These are phyloP conservation scores for Ptyas mucosa DNA, from an alignment of 2,113 vertebrate species.

Conservation along the genomic window DNA sequence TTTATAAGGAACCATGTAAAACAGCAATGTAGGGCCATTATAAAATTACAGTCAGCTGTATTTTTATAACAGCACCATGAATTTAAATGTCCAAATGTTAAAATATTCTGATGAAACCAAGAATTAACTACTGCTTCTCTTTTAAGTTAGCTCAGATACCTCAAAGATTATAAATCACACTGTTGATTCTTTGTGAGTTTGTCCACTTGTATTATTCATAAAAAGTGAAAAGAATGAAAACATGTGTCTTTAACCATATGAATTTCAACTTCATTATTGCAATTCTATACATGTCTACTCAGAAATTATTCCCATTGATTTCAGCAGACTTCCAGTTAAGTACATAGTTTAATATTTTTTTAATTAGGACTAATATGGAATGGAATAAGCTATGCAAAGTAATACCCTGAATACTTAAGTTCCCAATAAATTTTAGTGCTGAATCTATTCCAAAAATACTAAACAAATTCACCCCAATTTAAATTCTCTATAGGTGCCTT, in stretches of 20 bases:
- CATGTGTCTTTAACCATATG: not conserved
- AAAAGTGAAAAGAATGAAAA: not conserved
- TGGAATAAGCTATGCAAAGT: not conserved
- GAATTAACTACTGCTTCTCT: not conserved
- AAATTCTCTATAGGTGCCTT: slow-evolving; percentile 28
- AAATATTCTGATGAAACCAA: not conserved
- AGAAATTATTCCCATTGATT: not conserved
- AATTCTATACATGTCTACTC: not conserved
- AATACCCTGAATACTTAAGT: not conserved
- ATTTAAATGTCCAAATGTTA: not conserved
- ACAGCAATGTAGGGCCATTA: not conserved
- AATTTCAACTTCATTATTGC: not conserved
- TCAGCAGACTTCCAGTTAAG: not conserved
- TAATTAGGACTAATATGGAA: not conserved
- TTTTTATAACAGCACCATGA: not conserved
- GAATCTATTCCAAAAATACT: slow-evolving; percentile 30
- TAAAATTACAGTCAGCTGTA: not conserved
- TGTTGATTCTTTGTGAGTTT: not conserved
- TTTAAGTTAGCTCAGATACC: not conserved
- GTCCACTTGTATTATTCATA: not conserved
- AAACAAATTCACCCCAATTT: slow-evolving; percentile 28
- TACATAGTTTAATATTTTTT: not conserved
- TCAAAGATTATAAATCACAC: not conserved
- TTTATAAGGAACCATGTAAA: not conserved
- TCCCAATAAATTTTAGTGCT: slow-evolving; percentile 7